Base-by-base conservation (phyloP, 2,797 vertebrate species). In the Muscicapa comitata region DNA sequence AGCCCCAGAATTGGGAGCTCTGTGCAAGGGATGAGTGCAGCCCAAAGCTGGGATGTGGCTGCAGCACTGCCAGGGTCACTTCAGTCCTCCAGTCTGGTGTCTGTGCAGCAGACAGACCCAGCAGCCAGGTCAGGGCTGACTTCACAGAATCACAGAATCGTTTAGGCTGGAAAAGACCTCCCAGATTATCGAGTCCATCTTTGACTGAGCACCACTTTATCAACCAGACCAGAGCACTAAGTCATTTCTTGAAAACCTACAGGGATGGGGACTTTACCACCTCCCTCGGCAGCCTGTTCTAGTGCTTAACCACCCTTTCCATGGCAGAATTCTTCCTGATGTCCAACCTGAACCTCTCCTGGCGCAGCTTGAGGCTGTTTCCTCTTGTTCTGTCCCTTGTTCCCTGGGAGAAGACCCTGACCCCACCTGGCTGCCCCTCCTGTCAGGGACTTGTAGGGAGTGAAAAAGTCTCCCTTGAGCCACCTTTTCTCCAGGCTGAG, bases 101-200 rank as follows among this genome's bases (percentile, higher is more conserved):
- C 1, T 2, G 26, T 43, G n/a, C 25, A 47, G 10, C 54, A 47
- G n/a, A 17, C 19, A 77, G 61, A 31, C 14, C 10, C 35, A 81
- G 73, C 11, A 68, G 33, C 24, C 78, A 50, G 45, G 10, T 74
- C 43, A 53, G 45, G 20, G 24, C 13, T 67, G 26, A n/a, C 12
- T 5, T 33, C n/a, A 50, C 28, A 33, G 24, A 40, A 29, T 15
- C 38, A 38, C 45, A 17, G 47, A 37, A 50, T 25, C 2, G 0
- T 21, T 63, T 6, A 16, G n/a, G 20, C 17, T 38, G 43, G 24
- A 29, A 57, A 63, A 70, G 19, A 33, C 28, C n/a, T 51, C 13
- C n/a, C 26, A n/a, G 24, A 2, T 31, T 25, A 25, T 16, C 0
- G 0, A 63, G 43, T 21, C 43, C 7, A 9, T 50, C n/a, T n/a